phyloP scores from a whole-genome alignment of 2,797 vertebrate species.

The Enteromius radiatus region DNA sequence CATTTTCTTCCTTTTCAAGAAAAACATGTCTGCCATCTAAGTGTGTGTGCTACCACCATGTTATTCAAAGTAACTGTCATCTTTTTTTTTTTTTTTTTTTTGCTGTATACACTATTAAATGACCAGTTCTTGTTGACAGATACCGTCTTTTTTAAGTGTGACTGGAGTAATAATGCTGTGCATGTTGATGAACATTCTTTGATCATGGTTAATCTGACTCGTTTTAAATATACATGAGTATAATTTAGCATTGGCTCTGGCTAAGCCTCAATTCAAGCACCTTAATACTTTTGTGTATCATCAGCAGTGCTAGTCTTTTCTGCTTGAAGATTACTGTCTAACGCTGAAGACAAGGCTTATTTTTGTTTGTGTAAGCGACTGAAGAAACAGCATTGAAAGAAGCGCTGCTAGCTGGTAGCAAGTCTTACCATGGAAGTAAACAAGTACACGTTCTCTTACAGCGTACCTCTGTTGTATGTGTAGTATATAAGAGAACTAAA shows the following conservation, averaged over 20 bases:
- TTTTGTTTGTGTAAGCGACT: slow-evolving; percentile 34
- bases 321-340: slow-evolving; percentile 33
- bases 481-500: background rate
- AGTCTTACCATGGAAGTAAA: background rate
- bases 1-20: background rate
- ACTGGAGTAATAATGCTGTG: background rate
- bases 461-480: background rate
- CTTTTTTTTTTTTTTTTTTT: slow-evolving; percentile 5
- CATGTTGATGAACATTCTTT: slow-evolving; percentile 27
- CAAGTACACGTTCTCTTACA: background rate
- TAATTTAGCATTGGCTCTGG: background rate
- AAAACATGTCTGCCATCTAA: background rate
- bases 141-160: background rate
- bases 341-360: slow-evolving; percentile 30
- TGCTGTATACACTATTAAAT: background rate
- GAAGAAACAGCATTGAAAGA: slow-evolving; percentile 1
- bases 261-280: slow-evolving; percentile 15
- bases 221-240: slow-evolving; percentile 36
- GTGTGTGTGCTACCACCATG: background rate
- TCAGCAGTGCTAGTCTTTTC: slow-evolving; percentile 15
- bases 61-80: slow-evolving; percentile 9
- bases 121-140: background rate
- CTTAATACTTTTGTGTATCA: slow-evolving; percentile 30
- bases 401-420: background rate
- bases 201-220: slow-evolving; percentile 21